Evolutionary conservation across 2,797 vertebrate genomes (phyloP).

Genomic region (Enteromius argenteus): DNA sequence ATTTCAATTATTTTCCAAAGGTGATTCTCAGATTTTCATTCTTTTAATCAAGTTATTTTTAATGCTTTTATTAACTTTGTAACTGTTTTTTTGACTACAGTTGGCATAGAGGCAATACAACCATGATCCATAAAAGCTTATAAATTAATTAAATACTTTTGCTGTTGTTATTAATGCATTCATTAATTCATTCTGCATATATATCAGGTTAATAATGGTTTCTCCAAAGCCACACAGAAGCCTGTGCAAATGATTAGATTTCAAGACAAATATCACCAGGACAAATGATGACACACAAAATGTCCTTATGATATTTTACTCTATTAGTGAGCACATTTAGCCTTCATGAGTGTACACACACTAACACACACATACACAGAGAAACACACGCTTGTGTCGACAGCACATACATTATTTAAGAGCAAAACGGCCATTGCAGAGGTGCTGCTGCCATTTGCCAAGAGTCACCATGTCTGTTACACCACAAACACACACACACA

Average conservation of each 20-base stretch:
- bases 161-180: not conserved
- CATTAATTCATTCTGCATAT: not conserved
- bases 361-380: not conserved
- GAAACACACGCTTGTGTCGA: conserved; percentile 56
- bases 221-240: not conserved
- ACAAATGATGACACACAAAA: too few relatives aligned
- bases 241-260: not conserved
- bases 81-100: not conserved
- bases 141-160: not conserved
- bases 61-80: not conserved
- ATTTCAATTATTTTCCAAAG: not conserved
- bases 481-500: conserved; percentile 9
- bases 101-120: not conserved
- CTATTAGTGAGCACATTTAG: not conserved
- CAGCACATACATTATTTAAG: conserved; percentile 80
- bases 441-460: conserved; percentile 64
- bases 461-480: not conserved
- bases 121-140: not conserved
- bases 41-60: not conserved
- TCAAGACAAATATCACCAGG: not conserved
- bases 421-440: conserved; percentile 79
- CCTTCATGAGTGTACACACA: not conserved
- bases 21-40: not conserved
- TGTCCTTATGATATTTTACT: not conserved
- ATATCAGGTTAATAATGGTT: not conserved